phyloP scores from a whole-genome alignment of 2,797 vertebrate genomes.

The Florisuga fusca region DNA sequence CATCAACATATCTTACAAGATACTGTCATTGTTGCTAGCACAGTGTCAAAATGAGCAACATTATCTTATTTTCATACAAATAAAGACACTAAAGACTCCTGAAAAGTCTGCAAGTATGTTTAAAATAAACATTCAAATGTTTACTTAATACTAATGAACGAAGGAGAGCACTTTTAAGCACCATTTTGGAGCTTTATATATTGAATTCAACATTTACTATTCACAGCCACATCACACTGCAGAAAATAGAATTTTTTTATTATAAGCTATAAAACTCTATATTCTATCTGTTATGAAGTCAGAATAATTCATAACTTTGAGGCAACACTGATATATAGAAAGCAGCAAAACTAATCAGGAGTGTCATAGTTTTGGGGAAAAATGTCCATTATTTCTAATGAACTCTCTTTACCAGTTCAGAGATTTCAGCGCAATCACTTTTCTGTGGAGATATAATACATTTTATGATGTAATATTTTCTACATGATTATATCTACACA shows the following conservation, averaged over 20 bases:
- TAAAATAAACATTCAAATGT: background rate
- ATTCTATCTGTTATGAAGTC: background rate
- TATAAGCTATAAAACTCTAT: constrained; percentile 1
- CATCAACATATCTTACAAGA: background rate
- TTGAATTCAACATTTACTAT: background rate
- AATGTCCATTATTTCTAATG: background rate
- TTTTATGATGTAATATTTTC: constrained; percentile 28
- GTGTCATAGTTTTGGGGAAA: background rate
- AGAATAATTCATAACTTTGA: background rate
- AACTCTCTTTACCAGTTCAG: background rate
- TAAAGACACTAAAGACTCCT: background rate
- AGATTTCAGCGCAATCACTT: background rate
- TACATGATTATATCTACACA: background rate
- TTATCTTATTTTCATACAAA: background rate
- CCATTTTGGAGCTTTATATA: background rate
- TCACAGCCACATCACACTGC: background rate
- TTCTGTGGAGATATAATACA: background rate
- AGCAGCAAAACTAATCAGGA: background rate
- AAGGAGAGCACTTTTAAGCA: background rate
- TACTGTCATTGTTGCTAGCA: background rate
- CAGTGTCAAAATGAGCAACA: background rate
- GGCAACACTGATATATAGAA: background rate
- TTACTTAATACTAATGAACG: background rate
- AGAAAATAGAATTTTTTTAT: background rate
- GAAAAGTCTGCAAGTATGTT: background rate